Conservation (phyloP, 2,797 vertebrate species). For the Sebastes vulpes region DNA sequence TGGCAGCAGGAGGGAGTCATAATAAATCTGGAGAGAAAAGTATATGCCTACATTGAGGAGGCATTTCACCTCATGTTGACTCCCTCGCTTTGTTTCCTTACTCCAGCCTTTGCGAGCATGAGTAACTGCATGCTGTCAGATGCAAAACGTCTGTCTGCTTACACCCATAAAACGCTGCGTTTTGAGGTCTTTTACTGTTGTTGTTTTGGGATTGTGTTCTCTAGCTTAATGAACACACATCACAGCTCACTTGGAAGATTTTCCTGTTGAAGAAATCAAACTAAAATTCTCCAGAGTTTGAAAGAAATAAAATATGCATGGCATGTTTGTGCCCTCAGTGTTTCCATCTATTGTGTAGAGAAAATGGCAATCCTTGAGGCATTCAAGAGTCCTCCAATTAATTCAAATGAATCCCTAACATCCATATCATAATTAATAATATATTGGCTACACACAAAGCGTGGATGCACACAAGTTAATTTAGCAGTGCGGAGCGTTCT, state of each 20-base stretch:
- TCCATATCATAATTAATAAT: slow-evolving; percentile 64
- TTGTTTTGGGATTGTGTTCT: background rate
- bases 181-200: background rate
- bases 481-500: slow-evolving; percentile 47
- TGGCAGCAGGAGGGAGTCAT: background rate
- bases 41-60: background rate
- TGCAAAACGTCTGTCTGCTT: background rate
- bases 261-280: background rate
- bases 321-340: background rate
- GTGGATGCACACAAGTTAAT: slow-evolving; percentile 63
- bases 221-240: slow-evolving; percentile 15
- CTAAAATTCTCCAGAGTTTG: background rate
- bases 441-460: slow-evolving; percentile 31
- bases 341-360: slow-evolving; percentile 8
- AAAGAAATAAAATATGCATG: background rate
- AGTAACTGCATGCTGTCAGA: slow-evolving; percentile 7
- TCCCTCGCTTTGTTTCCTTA: background rate
- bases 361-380: slow-evolving; percentile 13
- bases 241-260: background rate
- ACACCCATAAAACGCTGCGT: background rate
- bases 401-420: slow-evolving; percentile 64
- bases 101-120: background rate
- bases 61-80: slow-evolving; percentile 16
- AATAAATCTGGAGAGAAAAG: slow-evolving; percentile 40
- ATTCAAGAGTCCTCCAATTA: slow-evolving; percentile 54